Evolutionary conservation across 2,113 vertebrate genomes (phyloP).

Genomic region (Tiliqua scincoides): DNA sequence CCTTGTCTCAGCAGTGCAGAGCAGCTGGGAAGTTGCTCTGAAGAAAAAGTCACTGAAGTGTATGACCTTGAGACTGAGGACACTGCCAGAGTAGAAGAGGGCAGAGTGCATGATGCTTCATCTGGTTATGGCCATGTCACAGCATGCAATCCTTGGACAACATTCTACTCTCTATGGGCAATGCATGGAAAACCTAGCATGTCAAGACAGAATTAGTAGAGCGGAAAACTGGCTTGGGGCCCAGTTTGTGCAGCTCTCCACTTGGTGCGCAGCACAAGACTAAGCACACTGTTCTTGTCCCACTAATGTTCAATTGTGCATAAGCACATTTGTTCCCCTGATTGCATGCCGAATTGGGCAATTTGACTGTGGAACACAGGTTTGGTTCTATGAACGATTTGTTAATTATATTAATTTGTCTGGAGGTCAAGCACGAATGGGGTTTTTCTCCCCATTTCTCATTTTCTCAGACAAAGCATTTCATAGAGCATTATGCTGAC

Average conservation of each 20-base stretch:
- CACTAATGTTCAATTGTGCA: background rate
- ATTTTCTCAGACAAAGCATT: background rate
- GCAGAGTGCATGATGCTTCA: background rate
- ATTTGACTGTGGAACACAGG: background rate
- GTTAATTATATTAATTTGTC: background rate
- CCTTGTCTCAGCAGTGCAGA: background rate
- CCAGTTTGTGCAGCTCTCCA: constrained; percentile 11
- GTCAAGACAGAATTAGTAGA: constrained; percentile 9
- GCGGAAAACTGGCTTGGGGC: background rate
- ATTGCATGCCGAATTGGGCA: rapidly evolving
- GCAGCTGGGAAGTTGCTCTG: background rate
- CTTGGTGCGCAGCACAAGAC: background rate
- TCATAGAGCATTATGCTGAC: background rate
- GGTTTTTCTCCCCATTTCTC: background rate
- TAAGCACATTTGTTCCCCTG: background rate
- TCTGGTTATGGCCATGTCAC: background rate
- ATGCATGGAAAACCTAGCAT: background rate
- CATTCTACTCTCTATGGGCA: background rate
- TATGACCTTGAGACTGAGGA: background rate
- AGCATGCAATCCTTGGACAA: background rate
- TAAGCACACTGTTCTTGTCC: background rate
- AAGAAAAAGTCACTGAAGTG: background rate
- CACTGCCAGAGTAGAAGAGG: background rate
- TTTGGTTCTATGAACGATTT: background rate
- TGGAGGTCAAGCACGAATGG: background rate